Evolutionary conservation across 2,113 vertebrate species (phyloP).

Genomic region (Malurus cyaneus): DNA sequence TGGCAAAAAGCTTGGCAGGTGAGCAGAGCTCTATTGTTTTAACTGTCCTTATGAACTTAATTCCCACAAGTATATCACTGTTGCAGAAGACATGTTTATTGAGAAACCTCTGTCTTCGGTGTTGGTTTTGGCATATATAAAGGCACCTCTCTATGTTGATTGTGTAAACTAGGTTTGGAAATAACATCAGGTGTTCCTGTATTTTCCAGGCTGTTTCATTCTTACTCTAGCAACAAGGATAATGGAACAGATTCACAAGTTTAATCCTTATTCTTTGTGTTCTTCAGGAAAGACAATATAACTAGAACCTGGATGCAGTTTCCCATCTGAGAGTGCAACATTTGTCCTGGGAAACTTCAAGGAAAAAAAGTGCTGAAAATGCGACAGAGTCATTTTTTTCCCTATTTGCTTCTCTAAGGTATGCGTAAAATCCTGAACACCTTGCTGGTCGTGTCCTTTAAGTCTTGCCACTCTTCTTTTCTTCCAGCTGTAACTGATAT

Average conservation of each 20-base stretch:
- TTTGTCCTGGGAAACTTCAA: background rate
- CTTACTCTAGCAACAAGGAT: background rate
- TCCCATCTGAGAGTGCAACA: background rate
- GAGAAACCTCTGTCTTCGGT: background rate
- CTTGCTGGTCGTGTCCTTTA: background rate
- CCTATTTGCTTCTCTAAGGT: background rate
- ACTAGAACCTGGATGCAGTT: background rate
- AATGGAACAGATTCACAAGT: background rate
- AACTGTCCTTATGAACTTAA: constrained; percentile 7
- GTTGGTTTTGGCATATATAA: background rate
- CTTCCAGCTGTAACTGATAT: background rate
- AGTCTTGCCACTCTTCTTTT: background rate
- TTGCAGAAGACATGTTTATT: constrained; percentile 32
- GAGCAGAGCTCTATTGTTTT: background rate
- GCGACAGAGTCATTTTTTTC: background rate
- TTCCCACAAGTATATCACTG: background rate
- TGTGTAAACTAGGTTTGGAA: constrained; percentile 22
- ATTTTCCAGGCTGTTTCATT: background rate
- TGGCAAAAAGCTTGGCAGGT: background rate
- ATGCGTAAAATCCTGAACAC: background rate
- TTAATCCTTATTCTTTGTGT: background rate
- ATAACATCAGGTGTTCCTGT: background rate
- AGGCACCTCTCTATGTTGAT: background rate
- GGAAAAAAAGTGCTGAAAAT: background rate
- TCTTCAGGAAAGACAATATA: background rate